Conservation (phyloP, 1,140 invertebrate species). For the Dermatophagoides farinae region DNA sequence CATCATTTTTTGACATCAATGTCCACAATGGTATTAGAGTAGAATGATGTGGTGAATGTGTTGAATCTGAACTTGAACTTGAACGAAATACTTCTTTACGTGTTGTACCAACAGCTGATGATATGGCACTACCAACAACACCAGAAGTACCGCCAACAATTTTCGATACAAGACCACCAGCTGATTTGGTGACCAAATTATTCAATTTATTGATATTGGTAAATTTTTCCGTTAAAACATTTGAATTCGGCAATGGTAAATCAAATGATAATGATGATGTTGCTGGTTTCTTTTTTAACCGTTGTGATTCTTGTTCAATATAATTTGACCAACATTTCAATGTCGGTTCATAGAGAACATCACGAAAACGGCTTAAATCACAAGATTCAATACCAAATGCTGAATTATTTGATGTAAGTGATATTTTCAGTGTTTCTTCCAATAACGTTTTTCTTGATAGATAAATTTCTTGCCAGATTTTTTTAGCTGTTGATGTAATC, state of each 20-base stretch:
- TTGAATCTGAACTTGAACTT: background rate
- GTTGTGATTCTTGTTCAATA: conserved; percentile 10
- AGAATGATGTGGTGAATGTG: background rate
- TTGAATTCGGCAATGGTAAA: background rate
- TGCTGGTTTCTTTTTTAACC: background rate
- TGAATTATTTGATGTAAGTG: background rate
- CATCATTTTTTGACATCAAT: conserved; percentile 23
- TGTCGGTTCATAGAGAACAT: conserved; percentile 3
- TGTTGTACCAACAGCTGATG: conserved; percentile 2
- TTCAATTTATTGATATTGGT: conserved; percentile 14
- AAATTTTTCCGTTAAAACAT: conserved; percentile 10
- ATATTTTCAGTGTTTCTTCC: conserved; percentile 15
- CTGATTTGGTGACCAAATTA: conserved; percentile 4
- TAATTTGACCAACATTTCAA: conserved; percentile 11
- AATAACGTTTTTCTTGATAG: conserved; percentile 81
- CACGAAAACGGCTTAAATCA: conserved; percentile 3
- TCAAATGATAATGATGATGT: conserved; percentile 3
- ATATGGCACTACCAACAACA: conserved; percentile 8
- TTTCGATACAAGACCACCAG: conserved; percentile 9
- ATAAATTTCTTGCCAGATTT: conserved; percentile 93
- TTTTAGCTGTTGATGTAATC: conserved; percentile 59
- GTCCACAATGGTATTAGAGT: background rate
- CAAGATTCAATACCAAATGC: conserved; percentile 7
- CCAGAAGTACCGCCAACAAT: conserved; percentile 12
- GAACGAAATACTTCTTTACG: conserved; percentile 9